Percentiles rank a stretch among this genome's conserved stretches.
phyloP scores from a whole-genome alignment of 2,797 vertebrate genomes.

The Centropyge bicolor region DNA sequence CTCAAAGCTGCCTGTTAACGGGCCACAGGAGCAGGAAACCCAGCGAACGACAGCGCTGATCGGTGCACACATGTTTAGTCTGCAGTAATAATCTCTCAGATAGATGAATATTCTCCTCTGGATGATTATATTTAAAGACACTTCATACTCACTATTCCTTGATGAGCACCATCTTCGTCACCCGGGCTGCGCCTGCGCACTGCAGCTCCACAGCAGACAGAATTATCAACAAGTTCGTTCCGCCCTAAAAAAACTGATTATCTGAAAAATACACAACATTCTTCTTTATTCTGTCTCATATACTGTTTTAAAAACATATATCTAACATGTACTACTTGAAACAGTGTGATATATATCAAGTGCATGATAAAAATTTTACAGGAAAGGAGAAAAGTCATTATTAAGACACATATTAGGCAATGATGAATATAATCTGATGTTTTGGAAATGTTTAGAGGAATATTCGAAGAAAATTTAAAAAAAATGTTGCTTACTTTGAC shows the following conservation, averaged over 20 bases:
- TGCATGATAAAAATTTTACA: neutral
- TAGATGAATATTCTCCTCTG: neutral
- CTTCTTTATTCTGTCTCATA: neutral
- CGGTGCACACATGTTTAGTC: neutral
- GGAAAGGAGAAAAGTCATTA: neutral
- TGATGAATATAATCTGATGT: neutral
- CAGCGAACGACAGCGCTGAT: neutral
- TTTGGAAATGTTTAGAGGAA: neutral
- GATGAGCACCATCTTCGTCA: conserved; percentile 95
- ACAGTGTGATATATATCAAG: too few relatives aligned
- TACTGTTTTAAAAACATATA: too few relatives aligned
- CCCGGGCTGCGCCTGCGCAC: conserved; percentile 85
- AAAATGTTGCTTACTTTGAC: neutral
- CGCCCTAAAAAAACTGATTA: conserved; percentile 71
- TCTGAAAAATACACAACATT: conserved; percentile 39
- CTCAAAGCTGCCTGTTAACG: conserved; percentile 42
- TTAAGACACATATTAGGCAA: neutral
- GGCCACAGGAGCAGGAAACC: neutral
- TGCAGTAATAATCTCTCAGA: fast-evolving
- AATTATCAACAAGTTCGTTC: conserved; percentile 68
- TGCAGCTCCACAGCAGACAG: conserved; percentile 52
- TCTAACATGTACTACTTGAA: neutral
- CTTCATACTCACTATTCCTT: conserved; percentile 95
- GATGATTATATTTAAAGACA: conserved; percentile 61
- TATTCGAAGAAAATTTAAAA: neutral